Evolutionary conservation across 2,113 vertebrate genomes (phyloP), one percentile per base, ranked within the genome.

Genomic region (Phyllostomus hastatus): DNA sequence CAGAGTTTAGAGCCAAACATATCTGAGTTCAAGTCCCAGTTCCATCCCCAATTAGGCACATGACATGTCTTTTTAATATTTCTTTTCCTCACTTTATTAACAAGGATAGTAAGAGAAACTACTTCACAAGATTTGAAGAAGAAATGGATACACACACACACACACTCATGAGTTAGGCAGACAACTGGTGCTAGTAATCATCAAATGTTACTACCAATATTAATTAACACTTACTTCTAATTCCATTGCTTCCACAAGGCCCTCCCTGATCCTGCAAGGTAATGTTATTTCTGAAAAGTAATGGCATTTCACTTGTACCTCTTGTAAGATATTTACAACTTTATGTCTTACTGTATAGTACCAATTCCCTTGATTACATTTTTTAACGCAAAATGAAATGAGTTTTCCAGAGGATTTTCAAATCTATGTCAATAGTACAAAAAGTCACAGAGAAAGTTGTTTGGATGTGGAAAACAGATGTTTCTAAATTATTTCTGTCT

Each of bases 61-160:
- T 46, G 80, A 15, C 31, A 7, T 66, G 52, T 41, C 14, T 70
- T 86, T 79, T 48, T 75, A 59, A 59, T 43, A 19, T 66, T 2
- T 70, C 35, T 93, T 95, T 84, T 91, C n/a, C 20, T 84, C 31
- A 75, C 33, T 76, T 91, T 91, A 48, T 33, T 93, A 88, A 59
- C 28, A 54, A 6, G 4, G 0, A n/a, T 84, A 22, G 61, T 83
- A 69, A 83, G 20, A 66, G 9, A 79, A 93, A 90, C 64, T 73
- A 61, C 41, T 61, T 94, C 28, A 85, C 4, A 46, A 9, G 31
- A 83, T 88, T 67, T 46, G 67, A 91, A 67, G 7, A 94, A 43
- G 17, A 50, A 80, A 80, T 38, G 7, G n/a, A 26, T 14, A 79
- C 33, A 78, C 33, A 52, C 73, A 50, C 46, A 76, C 1, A 70